Evolutionary conservation across 2,113 vertebrate species (phyloP), one percentile per base, ranked within the genome.

Genomic region (Pelmatolapia mariae): DNA sequence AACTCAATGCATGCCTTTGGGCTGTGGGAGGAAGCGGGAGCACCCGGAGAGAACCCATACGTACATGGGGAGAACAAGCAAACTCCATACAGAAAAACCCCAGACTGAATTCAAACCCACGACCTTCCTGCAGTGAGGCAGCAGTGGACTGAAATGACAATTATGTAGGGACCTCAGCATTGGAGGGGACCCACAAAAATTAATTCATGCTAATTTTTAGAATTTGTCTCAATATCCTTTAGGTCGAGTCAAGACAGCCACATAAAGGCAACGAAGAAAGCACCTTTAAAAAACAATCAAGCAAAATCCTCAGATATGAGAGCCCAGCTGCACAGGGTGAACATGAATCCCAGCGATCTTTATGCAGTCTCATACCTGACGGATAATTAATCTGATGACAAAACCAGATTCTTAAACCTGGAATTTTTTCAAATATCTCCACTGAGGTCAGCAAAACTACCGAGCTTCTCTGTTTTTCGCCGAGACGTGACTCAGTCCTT

Each of bases 401-500:
- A 78, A 52, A 78, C 10, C 73, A 78, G 45, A 78, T 2, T n/a
- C 26, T 78, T 50, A 78, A 78, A 78, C 24, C 43, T 50, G 43
- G 26, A 31, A 29, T 76, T 50, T 76, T 47, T 76, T 18, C 40
- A 76, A 31, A 78, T 78, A 50, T 50, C 43, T 78, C 71, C 43
- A 50, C 16, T 47, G 71, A 78, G 10, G 71, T 31, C 43, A 31
- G 24, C 16, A 78, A 31, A 78, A 50, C 24, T 19, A 19, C 24
- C 3, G 1, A 78, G 10, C 16, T 50, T 50, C 43, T 45, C 40
- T 78, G 73, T 52, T 8, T 76, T 31, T 29, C 24, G 2, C 24
- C 0, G 3, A 47, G 71, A 29, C 6, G 10, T 26, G 36, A 43
- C 12, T 5, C 13, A 78, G 24, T 13, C 24, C 18, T 50, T 78